Base-by-base conservation (phyloP, 2,888 invertebrate species). In the Diarsia mendica region DNA sequence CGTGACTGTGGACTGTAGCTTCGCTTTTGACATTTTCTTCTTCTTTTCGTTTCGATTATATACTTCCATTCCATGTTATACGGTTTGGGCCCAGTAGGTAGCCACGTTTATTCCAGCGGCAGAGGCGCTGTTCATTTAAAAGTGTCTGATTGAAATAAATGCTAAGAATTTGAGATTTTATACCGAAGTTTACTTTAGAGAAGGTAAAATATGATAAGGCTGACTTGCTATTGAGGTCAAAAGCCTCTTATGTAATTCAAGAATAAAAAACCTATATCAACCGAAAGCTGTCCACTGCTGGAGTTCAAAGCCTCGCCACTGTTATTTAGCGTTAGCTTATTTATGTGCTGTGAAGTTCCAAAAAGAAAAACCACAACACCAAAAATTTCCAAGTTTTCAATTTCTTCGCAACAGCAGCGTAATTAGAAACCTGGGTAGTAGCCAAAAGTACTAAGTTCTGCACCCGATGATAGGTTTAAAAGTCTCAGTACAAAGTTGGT, bases 381-480 rank as follows among this genome's bases (percentile, higher is more conserved):
- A 49, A 70, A 69, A n/a, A 0, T 39, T 1, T 63, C 33, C 15
- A 83, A 64, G 28, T 66, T 80, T 74, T 61, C 44, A 82, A 82
- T 69, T 75, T 69, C 48, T 68, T 48, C 58, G 53, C 65, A 66
- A 82, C 60, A 58, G 69, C 71, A 74, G 28, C 63, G 75, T 79
- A 79, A 84, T 84, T 83, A 84, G 80, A 68, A 72, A 63, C 20
- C 80, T 84, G 84, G 84, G 75, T 33, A 11, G 63, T 49, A 28
- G 86, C 84, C 86, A 84, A 85, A 72, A 71, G 70, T 48, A 39
- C 72, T 64, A 84, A 83, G 86, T 86, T 86, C 67, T 67, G 63
- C 64, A 60, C 65, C 79, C 70, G 79, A 77, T 81, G 83, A 88
- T 87, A 85, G 85, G 82, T 83, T 86, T 69, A 78, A 84, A 86